These are phyloP conservation scores for Syrista parreyssii DNA, from an alignment of 2,888 invertebrate species.

Conservation along the genomic window DNA sequence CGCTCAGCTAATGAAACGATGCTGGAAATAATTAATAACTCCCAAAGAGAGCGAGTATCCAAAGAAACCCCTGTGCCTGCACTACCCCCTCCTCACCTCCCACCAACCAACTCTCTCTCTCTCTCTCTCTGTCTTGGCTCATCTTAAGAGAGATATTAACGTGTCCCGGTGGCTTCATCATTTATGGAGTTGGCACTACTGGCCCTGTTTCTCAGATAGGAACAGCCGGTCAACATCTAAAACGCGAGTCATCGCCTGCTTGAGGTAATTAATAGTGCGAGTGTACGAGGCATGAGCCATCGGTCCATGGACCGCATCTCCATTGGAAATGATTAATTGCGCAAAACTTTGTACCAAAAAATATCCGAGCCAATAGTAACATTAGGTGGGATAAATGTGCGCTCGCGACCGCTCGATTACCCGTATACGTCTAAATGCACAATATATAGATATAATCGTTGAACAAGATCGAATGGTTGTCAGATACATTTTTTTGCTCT, in stretches of 20 bases:
- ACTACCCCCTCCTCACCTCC: background rate
- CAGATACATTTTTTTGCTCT: background rate
- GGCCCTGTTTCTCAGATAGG: slow-evolving; percentile 5
- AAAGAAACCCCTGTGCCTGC: slow-evolving; percentile 7
- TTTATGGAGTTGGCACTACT: slow-evolving; percentile 21
- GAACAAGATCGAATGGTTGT: background rate
- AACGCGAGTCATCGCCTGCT: slow-evolving; percentile 39
- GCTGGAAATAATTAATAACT: slow-evolving; percentile 24
- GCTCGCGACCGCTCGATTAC: slow-evolving; percentile 12
- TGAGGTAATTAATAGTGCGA: slow-evolving; percentile 46
- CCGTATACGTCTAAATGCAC: background rate
- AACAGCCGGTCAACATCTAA: slow-evolving; percentile 19
- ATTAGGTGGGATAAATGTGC: slow-evolving; percentile 21
- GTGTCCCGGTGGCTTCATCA: slow-evolving; percentile 22
- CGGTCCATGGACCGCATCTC: slow-evolving; percentile 36
- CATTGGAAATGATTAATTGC: slow-evolving; percentile 45
- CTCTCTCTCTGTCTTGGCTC: background rate
- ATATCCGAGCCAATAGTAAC: slow-evolving; percentile 36
- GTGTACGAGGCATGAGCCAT: slow-evolving; percentile 37
- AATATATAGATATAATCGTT: background rate
- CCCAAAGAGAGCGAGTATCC: background rate
- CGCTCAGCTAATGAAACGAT: slow-evolving; percentile 22
- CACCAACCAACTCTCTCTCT: background rate
- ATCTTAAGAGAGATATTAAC: slow-evolving; percentile 20
- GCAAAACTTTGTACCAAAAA: slow-evolving; percentile 32